phyloP scores from a whole-genome alignment of 2,797 vertebrate species.

The Poeciliopsis presidionis region DNA sequence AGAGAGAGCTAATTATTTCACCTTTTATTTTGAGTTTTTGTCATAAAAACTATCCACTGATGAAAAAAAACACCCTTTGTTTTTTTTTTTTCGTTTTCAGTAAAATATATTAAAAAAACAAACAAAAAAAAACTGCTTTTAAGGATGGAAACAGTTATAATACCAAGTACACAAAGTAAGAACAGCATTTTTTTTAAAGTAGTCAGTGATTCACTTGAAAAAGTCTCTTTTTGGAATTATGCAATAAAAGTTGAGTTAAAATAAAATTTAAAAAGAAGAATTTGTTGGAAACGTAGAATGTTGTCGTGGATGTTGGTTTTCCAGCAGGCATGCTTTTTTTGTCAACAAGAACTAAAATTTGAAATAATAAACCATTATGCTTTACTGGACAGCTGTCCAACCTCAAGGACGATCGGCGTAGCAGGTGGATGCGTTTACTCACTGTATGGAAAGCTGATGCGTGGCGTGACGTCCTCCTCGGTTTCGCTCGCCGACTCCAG shows the following conservation, averaged over 20 bases:
- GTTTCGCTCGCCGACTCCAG: constrained; percentile 52
- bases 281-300: not conserved
- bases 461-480: constrained; percentile 79
- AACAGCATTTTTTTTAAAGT: not conserved
- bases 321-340: not conserved
- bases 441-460: constrained; percentile 89
- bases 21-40: not conserved
- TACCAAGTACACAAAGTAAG: not conserved
- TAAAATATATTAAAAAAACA: too few relatives aligned
- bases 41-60: not conserved
- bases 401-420: not conserved
- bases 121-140: not conserved
- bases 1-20: not conserved
- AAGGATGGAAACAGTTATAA: not conserved
- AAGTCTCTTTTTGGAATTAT: not conserved
- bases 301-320: not conserved
- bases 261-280: not conserved
- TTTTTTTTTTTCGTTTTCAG: too few relatives aligned
- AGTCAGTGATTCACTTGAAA: not conserved
- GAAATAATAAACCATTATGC: not conserved
- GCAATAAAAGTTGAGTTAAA: not conserved
- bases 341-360: not conserved
- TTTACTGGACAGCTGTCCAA: not conserved
- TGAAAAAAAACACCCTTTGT: too few relatives aligned
- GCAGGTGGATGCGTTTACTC: constrained; percentile 63